phyloP scores from a whole-genome alignment of 2,113 vertebrate species.

The Myotis davidii region DNA sequence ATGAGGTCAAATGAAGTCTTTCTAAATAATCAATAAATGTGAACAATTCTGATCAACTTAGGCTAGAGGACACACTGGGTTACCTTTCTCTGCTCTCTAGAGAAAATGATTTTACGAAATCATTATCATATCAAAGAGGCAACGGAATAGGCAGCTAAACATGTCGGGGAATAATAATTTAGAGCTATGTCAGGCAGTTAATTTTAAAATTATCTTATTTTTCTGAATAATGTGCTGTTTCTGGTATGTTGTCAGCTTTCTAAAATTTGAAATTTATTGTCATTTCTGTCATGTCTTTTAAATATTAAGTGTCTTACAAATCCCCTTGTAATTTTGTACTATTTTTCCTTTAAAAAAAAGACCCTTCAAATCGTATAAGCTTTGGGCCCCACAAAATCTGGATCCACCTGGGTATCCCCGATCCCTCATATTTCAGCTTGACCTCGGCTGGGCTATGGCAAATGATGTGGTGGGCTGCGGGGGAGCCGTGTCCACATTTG shows the following conservation, averaged over 20 bases:
- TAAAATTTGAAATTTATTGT: not conserved
- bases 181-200: not conserved
- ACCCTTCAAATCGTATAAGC: not conserved
- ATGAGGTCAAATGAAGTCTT: not conserved
- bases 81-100: not conserved
- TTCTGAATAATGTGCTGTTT: not conserved
- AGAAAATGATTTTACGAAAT: not conserved
- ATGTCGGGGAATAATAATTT: not conserved
- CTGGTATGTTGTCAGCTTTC: slow-evolving; percentile 21
- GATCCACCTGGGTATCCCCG: not conserved
- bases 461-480: not conserved
- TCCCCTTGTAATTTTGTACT: not conserved
- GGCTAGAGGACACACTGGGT: not conserved
- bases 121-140: not conserved
- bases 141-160: not conserved
- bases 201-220: not conserved
- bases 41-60: not conserved
- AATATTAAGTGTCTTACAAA: not conserved
- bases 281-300: not conserved
- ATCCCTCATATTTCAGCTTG: not conserved
- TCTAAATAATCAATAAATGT: not conserved
- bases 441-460: not conserved
- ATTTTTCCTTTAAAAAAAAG: not conserved
- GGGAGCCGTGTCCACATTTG: not conserved
- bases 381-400: not conserved